phyloP scores from a whole-genome alignment of 1,140 invertebrate species.

The Atta cephalotes region DNA sequence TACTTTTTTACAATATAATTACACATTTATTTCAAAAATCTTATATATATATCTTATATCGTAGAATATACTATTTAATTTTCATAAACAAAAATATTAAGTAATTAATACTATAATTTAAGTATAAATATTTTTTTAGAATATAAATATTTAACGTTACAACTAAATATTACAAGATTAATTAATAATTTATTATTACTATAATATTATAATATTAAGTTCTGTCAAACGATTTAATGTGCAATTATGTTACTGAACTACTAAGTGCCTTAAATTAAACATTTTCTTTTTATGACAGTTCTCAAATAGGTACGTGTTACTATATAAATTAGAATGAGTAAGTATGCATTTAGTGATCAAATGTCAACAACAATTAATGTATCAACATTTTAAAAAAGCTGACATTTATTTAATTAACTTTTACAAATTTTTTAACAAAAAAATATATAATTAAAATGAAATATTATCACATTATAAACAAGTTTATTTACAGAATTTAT shows the following conservation, averaged over 20 bases:
- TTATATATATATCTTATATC: not conserved
- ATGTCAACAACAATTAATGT: not conserved
- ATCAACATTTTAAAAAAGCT: not conserved
- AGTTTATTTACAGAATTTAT: not conserved
- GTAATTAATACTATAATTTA: not conserved
- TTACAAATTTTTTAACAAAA: not conserved
- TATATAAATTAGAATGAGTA: not conserved
- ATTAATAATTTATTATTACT: not conserved
- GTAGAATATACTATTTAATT: not conserved
- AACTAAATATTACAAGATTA: not conserved
- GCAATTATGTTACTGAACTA: not conserved
- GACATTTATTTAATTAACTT: not conserved
- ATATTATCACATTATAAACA: not conserved
- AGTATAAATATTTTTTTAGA: not conserved
- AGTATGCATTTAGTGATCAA: not conserved
- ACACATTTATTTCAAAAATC: not conserved
- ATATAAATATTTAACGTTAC: not conserved
- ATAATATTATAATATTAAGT: not conserved
- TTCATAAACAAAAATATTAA: not conserved
- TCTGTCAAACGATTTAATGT: not conserved
- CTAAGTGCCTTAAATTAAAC: conserved; percentile 14
- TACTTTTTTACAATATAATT: not conserved
- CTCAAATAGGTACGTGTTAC: not conserved
- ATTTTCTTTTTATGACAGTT: not conserved
- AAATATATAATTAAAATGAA: not conserved